phyloP scores from a whole-genome alignment of 2,797 vertebrate genomes.

The Thalassophryne amazonica region DNA sequence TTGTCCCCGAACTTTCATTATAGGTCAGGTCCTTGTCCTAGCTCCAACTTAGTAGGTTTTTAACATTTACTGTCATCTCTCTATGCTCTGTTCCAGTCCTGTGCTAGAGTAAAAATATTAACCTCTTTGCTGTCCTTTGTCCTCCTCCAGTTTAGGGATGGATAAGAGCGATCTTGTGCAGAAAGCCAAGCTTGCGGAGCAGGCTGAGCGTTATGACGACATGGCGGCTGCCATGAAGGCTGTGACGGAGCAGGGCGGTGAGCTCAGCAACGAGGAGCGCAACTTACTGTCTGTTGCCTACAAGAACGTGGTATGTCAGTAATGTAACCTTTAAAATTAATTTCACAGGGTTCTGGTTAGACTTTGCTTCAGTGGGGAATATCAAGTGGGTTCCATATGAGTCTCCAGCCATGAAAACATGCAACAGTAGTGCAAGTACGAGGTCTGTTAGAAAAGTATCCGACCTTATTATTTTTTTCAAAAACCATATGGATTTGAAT shows the following conservation, averaged over 20 bases:
- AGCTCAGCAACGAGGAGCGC: constrained; percentile 93
- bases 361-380: too few relatives aligned
- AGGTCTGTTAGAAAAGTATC: too few relatives aligned
- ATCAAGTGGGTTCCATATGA: too few relatives aligned
- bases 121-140: background rate
- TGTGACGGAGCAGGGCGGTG: constrained; percentile 85
- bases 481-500: too few relatives aligned
- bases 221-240: constrained; percentile 95
- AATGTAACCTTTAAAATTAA: too few relatives aligned
- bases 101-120: background rate
- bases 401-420: too few relatives aligned
- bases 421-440: too few relatives aligned
- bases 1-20: too few relatives aligned
- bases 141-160: constrained; percentile 73
- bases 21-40: too few relatives aligned
- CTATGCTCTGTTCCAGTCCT: background rate
- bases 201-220: constrained; percentile 97
- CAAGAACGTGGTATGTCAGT: constrained; percentile 99
- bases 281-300: constrained; percentile 98
- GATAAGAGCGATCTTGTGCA: constrained; percentile 87
- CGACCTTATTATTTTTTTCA: too few relatives aligned
- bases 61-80: background rate
- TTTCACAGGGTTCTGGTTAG: too few relatives aligned
- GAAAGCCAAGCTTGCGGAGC: constrained; percentile 95
- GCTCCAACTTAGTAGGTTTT: too few relatives aligned